phyloP scores from a whole-genome alignment of 30 jellyfish, hydroid and myxozoan species.

The Clytia hemisphaerica region DNA sequence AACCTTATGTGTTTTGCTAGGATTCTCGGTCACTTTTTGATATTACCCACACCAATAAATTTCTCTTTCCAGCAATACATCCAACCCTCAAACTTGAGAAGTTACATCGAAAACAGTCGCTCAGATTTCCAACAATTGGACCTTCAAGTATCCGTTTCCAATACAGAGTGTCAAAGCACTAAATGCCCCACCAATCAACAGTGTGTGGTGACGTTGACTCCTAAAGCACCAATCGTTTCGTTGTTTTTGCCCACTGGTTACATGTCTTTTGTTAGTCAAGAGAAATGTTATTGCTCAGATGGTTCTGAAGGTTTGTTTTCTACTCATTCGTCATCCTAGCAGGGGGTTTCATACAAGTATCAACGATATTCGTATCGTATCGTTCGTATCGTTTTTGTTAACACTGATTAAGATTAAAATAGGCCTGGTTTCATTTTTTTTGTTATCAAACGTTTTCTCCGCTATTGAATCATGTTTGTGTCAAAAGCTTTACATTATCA shows the following conservation, averaged over 20 bases:
- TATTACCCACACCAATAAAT: no score
- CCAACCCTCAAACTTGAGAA: slow-evolving; percentile 9
- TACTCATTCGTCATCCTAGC: no score
- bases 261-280: slow-evolving; percentile 7
- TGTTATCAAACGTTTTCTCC: no score
- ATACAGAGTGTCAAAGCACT: not conserved
- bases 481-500: not conserved
- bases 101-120: not conserved
- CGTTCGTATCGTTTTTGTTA: no score
- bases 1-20: no score
- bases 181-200: not conserved
- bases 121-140: slow-evolving; percentile 4
- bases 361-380: no score
- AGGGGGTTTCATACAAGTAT: no score
- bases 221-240: slow-evolving; percentile 17
- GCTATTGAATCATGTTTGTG: no score
- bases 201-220: slow-evolving; percentile 18
- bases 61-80: slow-evolving; percentile 23
- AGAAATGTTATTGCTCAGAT: slow-evolving; percentile 32
- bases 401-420: no score
- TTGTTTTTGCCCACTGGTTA: slow-evolving; percentile 23
- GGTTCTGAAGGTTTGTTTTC: slow-evolving; percentile 34
- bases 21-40: no score
- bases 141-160: slow-evolving; percentile 4
- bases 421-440: no score